A percentile compares a stretch with the other conserved stretches of the same genome.
Evolutionary conservation across 1,140 invertebrate species (phyloP).

Genomic region (Neelides sp.): DNA sequence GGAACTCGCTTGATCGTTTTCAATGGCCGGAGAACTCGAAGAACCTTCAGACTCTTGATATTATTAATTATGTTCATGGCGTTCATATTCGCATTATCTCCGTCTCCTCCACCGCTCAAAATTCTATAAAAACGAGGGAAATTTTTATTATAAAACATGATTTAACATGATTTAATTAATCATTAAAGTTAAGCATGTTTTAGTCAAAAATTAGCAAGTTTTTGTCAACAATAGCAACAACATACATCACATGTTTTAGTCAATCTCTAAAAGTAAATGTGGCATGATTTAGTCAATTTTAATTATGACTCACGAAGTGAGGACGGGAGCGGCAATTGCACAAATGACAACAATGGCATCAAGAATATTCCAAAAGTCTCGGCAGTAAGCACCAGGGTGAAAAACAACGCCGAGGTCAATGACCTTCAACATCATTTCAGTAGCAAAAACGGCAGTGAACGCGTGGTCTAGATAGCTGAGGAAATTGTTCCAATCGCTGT

Average conservation of each 20-base stretch:
- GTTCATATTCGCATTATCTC: background rate
- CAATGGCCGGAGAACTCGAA: constrained; percentile 91
- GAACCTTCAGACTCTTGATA: constrained; percentile 94
- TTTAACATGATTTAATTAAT: too few relatives aligned
- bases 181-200: too few relatives aligned
- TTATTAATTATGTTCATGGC: constrained; percentile 60
- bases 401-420: constrained; percentile 37
- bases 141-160: background rate
- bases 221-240: too few relatives aligned
- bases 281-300: too few relatives aligned
- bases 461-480: constrained; percentile 50
- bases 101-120: background rate
- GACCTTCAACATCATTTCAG: constrained; percentile 50
- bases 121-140: background rate
- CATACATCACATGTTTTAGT: too few relatives aligned
- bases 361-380: constrained; percentile 56
- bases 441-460: constrained; percentile 51
- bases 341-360: constrained; percentile 58
- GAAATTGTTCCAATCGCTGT: constrained; percentile 40
- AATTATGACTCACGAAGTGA: constrained; percentile 30
- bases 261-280: too few relatives aligned
- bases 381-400: constrained; percentile 15
- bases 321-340: constrained; percentile 50
- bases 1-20: constrained; percentile 99
- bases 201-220: too few relatives aligned